A percentile compares a stretch with the other conserved stretches of the same genome.
Conservation (phyloP, 1,140 invertebrate genomes). For the Danaus plexippus region DNA sequence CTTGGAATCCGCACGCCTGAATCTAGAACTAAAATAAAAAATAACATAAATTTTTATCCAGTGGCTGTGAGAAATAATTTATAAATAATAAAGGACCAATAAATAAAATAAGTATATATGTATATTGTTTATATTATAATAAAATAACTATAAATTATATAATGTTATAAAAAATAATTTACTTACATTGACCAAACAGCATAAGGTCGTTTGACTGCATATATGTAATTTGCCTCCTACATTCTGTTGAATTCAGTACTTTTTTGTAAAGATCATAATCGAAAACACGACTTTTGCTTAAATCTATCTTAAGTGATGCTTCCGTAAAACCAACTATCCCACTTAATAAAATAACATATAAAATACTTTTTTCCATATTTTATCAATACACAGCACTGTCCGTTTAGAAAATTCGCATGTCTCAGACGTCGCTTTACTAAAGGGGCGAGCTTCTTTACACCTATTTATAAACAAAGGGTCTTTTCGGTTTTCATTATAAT, state of each 20-base stretch:
- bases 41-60: background rate
- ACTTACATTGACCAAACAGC: slow-evolving; percentile 34
- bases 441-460: background rate
- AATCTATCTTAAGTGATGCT: slow-evolving; percentile 12
- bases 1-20: slow-evolving; percentile 33
- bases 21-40: slow-evolving; percentile 37
- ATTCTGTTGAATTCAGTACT: slow-evolving; percentile 33
- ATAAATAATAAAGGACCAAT: no score
- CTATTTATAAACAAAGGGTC: slow-evolving; percentile 4
- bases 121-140: no score
- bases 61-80: no score
- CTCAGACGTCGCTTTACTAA: slow-evolving; percentile 5
- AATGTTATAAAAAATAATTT: background rate
- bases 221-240: slow-evolving; percentile 24
- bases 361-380: slow-evolving; percentile 13
- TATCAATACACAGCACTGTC: slow-evolving; percentile 4
- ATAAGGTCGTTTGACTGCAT: slow-evolving; percentile 17
- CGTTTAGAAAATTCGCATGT: slow-evolving; percentile 5
- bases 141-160: background rate
- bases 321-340: slow-evolving; percentile 9
- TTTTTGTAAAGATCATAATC: slow-evolving; percentile 35
- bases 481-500: slow-evolving; percentile 17
- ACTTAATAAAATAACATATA: slow-evolving; percentile 13
- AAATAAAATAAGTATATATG: no score
- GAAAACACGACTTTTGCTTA: slow-evolving; percentile 17